These are phyloP conservation scores for Microctenopoma stevenorrisi DNA, from an alignment of 2,797 vertebrate genomes.

Conservation along the genomic window DNA sequence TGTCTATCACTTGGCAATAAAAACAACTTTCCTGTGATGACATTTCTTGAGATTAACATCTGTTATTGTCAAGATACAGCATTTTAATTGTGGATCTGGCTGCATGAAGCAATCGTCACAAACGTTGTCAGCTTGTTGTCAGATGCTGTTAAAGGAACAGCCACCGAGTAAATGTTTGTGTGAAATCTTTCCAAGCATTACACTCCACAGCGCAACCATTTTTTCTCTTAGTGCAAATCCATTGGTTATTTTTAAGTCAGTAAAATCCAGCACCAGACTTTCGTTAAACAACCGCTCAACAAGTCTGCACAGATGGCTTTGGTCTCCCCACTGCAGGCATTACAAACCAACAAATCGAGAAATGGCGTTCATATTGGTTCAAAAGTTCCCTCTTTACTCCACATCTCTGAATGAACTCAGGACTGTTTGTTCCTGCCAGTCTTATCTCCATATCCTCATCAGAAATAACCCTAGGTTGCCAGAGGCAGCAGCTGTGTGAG, in stretches of 20 bases:
- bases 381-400: conserved; percentile 11
- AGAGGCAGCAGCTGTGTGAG: conserved; percentile 19
- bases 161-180: neutral
- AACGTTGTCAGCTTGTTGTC: neutral
- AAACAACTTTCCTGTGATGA: conserved; percentile 19
- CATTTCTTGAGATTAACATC: conserved; percentile 26
- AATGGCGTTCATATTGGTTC: neutral
- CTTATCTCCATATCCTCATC: conserved; percentile 1
- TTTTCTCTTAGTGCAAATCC: neutral
- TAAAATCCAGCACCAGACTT: neutral
- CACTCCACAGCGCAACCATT: neutral
- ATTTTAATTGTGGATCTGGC: conserved; percentile 6
- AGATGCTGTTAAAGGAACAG: neutral
- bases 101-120: neutral
- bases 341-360: neutral
- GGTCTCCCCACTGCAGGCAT: neutral
- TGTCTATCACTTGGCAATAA: conserved; percentile 7
- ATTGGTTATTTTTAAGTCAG: neutral
- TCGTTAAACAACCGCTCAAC: neutral
- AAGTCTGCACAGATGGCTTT: neutral
- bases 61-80: neutral
- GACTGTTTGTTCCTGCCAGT: conserved; percentile 11
- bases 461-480: conserved; percentile 3
- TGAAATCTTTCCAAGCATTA: conserved; percentile 5
- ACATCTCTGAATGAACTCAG: neutral